Base-by-base conservation (phyloP, 2,113 vertebrate species). In the Tyto alba region DNA sequence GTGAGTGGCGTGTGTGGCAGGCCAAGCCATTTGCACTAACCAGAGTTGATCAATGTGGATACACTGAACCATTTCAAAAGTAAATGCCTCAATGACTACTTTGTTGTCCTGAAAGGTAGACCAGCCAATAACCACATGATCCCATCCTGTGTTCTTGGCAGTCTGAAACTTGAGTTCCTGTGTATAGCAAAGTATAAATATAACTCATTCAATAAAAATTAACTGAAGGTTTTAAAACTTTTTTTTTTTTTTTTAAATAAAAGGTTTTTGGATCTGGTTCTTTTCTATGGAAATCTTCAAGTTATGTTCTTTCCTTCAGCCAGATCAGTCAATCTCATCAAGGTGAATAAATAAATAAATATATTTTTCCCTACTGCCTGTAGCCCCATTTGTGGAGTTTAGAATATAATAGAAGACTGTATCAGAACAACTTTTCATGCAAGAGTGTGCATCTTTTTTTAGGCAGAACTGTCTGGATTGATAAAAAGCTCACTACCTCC, bases 121-220 rank as follows among this genome's bases (percentile, higher is more conserved):
- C 40, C 85, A 95, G 96, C 93, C 96, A 96, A 95, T 56, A 96
- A 78, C 83, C 90, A 96, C 88, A 96, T 20, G 76, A 90, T 80
- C 64, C 88, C 83, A 87, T 95, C 95, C 96, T 93, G 92, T 78
- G 86, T 34, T 92, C 72, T 90, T 96, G 96, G 88, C 95, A 93
- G 69, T 45, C 48, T 92, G 76, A 95, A 90, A 92, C 36, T 45
- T 74, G 29, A 90, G 75, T 95, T 93, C 78, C 92, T 76, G 76
- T 47, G 38, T 92, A 85, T 25, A 89, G 64, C 16, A 66, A 78
- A 81, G 36, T 68, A 94, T 81, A 94, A 94, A 96, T 95, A 85
- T 60, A 94, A 81, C 40, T 85, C 52, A 87, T 95, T 89, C 76
- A 87, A 86, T 68, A 81, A 93, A 94, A 93, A 60, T 3, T 68